Evolutionary conservation across 2,113 vertebrate species (phyloP).

Genomic region (Synchiropus splendidus): DNA sequence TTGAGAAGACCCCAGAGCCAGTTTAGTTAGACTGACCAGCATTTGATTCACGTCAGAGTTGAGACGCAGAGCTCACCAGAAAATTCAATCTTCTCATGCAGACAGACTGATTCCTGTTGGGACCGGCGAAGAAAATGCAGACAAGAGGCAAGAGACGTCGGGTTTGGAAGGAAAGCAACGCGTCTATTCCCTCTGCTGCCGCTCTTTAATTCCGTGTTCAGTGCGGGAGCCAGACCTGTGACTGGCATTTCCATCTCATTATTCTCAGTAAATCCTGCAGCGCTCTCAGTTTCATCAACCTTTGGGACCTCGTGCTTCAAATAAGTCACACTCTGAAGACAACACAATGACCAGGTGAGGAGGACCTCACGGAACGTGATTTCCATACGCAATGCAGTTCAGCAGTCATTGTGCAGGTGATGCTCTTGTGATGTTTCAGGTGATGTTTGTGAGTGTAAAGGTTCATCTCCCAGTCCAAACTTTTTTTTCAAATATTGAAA

Average conservation of each 20-base stretch:
- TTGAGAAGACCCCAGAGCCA: conserved; percentile 6
- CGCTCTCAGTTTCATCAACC: conserved; percentile 34
- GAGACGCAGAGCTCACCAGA: conserved; percentile 40
- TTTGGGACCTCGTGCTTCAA: conserved; percentile 28
- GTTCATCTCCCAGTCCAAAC: not conserved
- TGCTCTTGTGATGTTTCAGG: not conserved
- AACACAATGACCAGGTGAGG: conserved; percentile 20
- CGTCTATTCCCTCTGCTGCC: conserved; percentile 43
- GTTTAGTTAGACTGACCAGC: too few species aligned
- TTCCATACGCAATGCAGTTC: conserved; percentile 17
- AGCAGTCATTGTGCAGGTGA: not conserved
- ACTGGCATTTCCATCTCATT: conserved; percentile 58
- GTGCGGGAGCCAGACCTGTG: conserved; percentile 26
- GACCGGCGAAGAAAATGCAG: conserved; percentile 16
- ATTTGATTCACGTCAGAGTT: conserved; percentile 6
- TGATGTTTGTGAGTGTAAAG: too few species aligned
- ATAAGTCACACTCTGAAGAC: conserved; percentile 13
- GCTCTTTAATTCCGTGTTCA: conserved; percentile 33
- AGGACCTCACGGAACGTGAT: conserved; percentile 32
- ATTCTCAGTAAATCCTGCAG: conserved; percentile 32
- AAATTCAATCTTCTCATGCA: conserved; percentile 60
- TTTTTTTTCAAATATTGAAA: too few species aligned
- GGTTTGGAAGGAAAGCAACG: conserved; percentile 39
- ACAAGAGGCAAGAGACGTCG: conserved; percentile 18
- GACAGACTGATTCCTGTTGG: conserved; percentile 41